Conservation (phyloP, 2,113 vertebrate species). For the Hiodon tergisus region DNA sequence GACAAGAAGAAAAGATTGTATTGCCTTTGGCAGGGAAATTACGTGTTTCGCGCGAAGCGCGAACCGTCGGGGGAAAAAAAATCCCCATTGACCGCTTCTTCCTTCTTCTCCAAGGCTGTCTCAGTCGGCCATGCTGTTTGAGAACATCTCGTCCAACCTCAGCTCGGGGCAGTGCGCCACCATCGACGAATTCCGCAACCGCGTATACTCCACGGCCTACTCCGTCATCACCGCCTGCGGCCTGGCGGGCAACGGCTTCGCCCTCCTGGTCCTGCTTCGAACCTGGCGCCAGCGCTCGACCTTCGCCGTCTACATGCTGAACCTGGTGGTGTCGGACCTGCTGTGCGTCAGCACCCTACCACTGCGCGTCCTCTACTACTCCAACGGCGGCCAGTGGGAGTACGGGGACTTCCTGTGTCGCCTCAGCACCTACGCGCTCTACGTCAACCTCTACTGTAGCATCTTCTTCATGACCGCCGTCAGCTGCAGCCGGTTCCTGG, state of each 20-base stretch:
- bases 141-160: no score
- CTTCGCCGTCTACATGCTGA: constrained; percentile 89
- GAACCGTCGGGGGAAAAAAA: no score
- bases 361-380: constrained; percentile 80
- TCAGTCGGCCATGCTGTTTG: no score
- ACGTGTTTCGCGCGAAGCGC: no score
- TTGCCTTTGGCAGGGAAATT: no score
- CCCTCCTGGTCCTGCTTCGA: constrained; percentile 73
- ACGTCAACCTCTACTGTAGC: constrained; percentile 94
- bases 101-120: no score
- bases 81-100: no score
- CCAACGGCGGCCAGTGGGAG: constrained; percentile 77
- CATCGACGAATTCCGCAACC: constrained; percentile 87
- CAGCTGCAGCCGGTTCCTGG: constrained; percentile 91
- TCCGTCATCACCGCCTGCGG: constrained; percentile 80
- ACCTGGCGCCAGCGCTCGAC: constrained; percentile 70
- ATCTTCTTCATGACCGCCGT: constrained; percentile 95
- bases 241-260: constrained; percentile 79
- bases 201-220: constrained; percentile 82
- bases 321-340: constrained; percentile 84
- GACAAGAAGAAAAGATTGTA: no score
- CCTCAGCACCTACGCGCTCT: constrained; percentile 79
- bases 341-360: constrained; percentile 86
- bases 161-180: constrained; percentile 28
- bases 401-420: constrained; percentile 81